Conservation (phyloP, 2,797 vertebrate species). For the Yasuhikotakia modesta region DNA sequence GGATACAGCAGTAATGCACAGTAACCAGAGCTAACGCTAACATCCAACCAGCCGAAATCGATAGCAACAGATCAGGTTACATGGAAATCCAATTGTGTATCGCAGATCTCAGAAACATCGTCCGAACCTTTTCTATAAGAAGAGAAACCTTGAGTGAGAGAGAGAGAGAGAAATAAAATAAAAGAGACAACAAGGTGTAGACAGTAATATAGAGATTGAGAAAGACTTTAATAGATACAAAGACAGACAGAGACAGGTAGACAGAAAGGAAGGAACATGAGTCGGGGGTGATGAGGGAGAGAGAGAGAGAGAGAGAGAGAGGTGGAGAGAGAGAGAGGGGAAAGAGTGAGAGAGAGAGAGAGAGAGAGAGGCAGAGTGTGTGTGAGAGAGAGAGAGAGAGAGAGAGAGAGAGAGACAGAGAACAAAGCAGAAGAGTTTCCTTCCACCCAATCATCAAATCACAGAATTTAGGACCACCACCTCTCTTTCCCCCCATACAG, state of each 20-base stretch:
- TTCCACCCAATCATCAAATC: conserved; percentile 58
- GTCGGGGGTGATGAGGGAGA: background rate
- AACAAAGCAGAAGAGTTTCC: conserved; percentile 33
- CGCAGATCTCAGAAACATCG: conserved; percentile 60
- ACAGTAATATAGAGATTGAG: background rate
- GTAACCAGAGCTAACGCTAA: conserved; percentile 64
- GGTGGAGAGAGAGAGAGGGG: background rate
- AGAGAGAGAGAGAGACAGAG: background rate
- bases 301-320: conserved; percentile 2
- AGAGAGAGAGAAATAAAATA: conserved; percentile 8
- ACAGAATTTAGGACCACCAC: conserved; percentile 49
- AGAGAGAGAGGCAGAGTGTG: conserved; percentile 1
- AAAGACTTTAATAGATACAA: background rate
- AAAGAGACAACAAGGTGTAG: conserved; percentile 15
- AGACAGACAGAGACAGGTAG: background rate
- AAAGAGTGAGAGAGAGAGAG: conserved; percentile 7
- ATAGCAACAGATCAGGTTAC: conserved; percentile 72
- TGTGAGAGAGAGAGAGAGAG: conserved; percentile 7
- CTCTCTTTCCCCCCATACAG: conserved; percentile 41
- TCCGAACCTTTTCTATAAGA: conserved; percentile 59
- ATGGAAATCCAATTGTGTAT: conserved; percentile 66
- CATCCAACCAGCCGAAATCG: conserved; percentile 70
- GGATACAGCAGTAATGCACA: background rate
- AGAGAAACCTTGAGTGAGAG: conserved; percentile 50
- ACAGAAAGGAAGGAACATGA: background rate